These are phyloP conservation scores for Glaucomys volans DNA, from an alignment of 2,113 vertebrate genomes.

Conservation along the genomic window DNA sequence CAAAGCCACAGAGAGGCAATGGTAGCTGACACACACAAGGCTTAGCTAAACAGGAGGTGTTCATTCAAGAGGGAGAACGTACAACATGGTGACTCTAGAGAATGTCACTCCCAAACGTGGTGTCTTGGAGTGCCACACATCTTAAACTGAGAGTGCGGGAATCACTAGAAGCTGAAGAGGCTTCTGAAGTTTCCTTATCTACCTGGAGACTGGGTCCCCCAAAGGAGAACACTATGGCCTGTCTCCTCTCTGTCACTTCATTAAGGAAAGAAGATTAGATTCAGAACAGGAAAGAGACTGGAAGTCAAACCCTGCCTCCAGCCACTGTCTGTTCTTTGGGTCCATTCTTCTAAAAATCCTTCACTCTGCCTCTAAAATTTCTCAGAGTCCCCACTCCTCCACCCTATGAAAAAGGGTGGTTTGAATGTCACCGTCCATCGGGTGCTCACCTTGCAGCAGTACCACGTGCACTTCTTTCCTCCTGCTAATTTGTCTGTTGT, in stretches of 20 bases:
- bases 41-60: background rate
- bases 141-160: background rate
- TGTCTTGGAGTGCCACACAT: background rate
- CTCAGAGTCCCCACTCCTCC: background rate
- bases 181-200: background rate
- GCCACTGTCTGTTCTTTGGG: background rate
- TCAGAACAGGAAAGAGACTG: background rate
- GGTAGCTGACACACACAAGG: background rate
- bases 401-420: background rate
- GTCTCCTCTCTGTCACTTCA: background rate
- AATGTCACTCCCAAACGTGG: background rate
- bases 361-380: background rate
- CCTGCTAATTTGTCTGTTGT: background rate
- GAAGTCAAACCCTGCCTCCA: background rate
- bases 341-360: background rate
- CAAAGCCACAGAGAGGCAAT: background rate
- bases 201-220: background rate
- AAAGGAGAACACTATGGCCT: background rate
- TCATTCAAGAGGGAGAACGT: background rate
- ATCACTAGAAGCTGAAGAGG: background rate
- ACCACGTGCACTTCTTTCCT: no score
- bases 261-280: background rate
- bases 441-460: background rate
- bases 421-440: background rate
- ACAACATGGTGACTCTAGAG: background rate